Evolutionary conservation across 2,888 invertebrate species (phyloP).

Genomic region (Trachelus iudaicus): DNA sequence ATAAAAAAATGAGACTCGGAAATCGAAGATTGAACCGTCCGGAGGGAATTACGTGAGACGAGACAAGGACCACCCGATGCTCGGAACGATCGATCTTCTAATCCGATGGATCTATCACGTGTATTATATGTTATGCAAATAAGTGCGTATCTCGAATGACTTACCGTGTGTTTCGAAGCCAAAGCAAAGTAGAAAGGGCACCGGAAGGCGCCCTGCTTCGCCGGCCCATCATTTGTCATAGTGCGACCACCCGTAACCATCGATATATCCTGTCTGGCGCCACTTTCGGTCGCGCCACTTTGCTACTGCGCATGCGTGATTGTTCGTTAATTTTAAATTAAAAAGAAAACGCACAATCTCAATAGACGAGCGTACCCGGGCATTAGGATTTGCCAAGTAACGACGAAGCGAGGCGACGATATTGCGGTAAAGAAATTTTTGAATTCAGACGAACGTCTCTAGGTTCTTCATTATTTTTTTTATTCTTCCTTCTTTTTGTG

Average conservation of each 20-base stretch:
- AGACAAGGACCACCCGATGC: slow-evolving; percentile 18
- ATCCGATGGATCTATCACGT: slow-evolving; percentile 27
- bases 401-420: neutral
- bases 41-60: neutral
- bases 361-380: neutral
- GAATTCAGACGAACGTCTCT: neutral
- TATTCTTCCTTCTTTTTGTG: neutral
- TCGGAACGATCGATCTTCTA: slow-evolving; percentile 33
- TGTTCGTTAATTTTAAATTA: neutral
- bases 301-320: neutral
- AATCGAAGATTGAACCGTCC: neutral
- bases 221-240: neutral
- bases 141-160: slow-evolving; percentile 6
- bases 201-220: neutral
- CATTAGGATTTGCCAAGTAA: neutral
- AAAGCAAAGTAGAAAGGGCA: neutral
- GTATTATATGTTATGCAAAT: slow-evolving; percentile 40
- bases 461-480: neutral
- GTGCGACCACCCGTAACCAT: neutral
- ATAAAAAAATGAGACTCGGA: neutral
- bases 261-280: neutral
- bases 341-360: neutral
- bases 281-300: neutral
- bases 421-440: neutral
- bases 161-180: neutral